Evolutionary conservation across 2,888 invertebrate species (phyloP), one percentile per base, ranked within the genome.

Genomic region (Drosophila nigricruria): DNA sequence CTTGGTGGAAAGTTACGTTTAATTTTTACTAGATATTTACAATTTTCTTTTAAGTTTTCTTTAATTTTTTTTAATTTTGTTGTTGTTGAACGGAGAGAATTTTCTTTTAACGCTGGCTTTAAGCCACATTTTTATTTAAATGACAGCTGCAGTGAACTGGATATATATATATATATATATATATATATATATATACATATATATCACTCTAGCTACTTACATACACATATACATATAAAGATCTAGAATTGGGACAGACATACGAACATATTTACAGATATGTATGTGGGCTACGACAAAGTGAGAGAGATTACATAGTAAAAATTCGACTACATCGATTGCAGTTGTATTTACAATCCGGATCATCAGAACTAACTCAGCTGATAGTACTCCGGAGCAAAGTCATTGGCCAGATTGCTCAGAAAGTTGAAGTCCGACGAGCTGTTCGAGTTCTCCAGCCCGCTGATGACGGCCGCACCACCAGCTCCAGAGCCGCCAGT

Each of bases 341-440:
- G 61, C 53, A 64, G 23, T n/a, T 50, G 16, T 73, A 86, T 77
- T 68, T 87, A 86, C 84, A 81, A 23, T 40, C 20, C 25, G 23
- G 12, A 47, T 88, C 89, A 89, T 79, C 86, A 81, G 71, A 91
- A 93, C 92, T 93, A 93, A 93, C 93, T 93, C 70, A 93, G 79
- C 79, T 93, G 93, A 82, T 98, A 98, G 93, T 98, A 98, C 93
- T 98, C 98, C 10, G 97, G 97, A 23, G 97, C 97, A 92, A 97
- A 98, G 92, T 98, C 98, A 92, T 97, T 98, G 76, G 97, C 97
- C 91, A 98, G 94, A 92, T 97, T 98, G 93, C 97, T 97, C 75
- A 98, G 94, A 92, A 98, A 98, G 93, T 98, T 98, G 93, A 98
- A 98, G 93, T 98, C 98, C 34, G 97, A 97, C n/a, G 97, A 97